Evolutionary conservation across 1,140 invertebrate species (phyloP).

Genomic region (Drosophila pandora): DNA sequence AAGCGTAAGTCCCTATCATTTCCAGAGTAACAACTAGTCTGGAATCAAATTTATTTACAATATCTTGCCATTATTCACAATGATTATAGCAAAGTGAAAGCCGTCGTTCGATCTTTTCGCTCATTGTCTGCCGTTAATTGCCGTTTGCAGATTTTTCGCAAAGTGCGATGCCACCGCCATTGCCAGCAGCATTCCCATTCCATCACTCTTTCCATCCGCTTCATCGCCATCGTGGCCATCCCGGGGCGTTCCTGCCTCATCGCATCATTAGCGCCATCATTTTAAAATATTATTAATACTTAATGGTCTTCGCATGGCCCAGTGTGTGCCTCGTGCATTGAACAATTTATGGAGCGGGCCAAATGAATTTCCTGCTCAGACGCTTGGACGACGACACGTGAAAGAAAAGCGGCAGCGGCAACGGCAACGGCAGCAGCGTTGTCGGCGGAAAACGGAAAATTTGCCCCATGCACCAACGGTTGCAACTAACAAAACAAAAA

Average conservation of each 20-base stretch:
- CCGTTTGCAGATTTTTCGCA: constrained; percentile 48
- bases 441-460: constrained; percentile 73
- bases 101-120: constrained; percentile 38
- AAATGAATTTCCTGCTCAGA: constrained; percentile 79
- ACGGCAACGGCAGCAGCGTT: constrained; percentile 13
- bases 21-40: not conserved
- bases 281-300: constrained; percentile 82
- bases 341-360: constrained; percentile 69
- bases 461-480: constrained; percentile 48
- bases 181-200: not conserved
- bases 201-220: constrained; percentile 6
- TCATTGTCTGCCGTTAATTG: constrained; percentile 64
- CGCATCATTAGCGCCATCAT: constrained; percentile 75
- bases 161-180: constrained; percentile 27
- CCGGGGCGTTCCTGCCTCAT: constrained; percentile 36
- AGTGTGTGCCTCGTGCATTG: constrained; percentile 41
- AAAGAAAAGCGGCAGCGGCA: constrained; percentile 22
- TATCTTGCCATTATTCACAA: constrained; percentile 49
- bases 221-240: constrained; percentile 9
- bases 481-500: constrained; percentile 60
- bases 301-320: constrained; percentile 64
- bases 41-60: not conserved
- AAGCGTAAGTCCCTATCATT: too few species aligned
- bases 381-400: constrained; percentile 48
- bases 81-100: constrained; percentile 66